phyloP scores from a whole-genome alignment of 2,888 invertebrate species.

The Eristalis intricaria region DNA sequence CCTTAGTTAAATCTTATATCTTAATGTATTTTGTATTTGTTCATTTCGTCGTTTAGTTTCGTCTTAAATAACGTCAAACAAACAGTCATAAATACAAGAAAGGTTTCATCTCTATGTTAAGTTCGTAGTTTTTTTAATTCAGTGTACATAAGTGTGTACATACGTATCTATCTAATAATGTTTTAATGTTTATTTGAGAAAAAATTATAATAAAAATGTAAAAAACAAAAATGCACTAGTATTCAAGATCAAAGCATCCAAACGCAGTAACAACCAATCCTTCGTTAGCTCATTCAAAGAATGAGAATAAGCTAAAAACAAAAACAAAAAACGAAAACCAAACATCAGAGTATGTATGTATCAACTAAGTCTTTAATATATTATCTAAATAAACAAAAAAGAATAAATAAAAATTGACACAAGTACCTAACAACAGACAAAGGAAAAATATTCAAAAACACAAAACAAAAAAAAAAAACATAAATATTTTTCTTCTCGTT shows the following conservation, averaged over 20 bases:
- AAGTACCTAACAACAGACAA: constrained; percentile 64
- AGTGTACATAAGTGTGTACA: constrained; percentile 53
- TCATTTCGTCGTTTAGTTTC: background rate
- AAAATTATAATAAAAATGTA: too few species aligned
- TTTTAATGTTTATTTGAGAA: constrained; percentile 30
- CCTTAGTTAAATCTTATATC: constrained; percentile 7
- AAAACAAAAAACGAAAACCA: background rate
- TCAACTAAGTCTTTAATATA: constrained; percentile 43
- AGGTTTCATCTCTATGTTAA: constrained; percentile 42
- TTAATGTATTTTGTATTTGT: background rate
- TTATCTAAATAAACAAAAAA: constrained; percentile 9
- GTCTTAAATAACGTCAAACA: background rate
- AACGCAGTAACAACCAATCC: background rate
- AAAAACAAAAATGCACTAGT: constrained; percentile 11
- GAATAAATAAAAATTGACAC: too few species aligned
- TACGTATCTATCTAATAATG: constrained; percentile 19
- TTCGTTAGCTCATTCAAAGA: constrained; percentile 24
- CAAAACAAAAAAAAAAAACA: constrained; percentile 16
- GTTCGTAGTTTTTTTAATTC: constrained; percentile 9
- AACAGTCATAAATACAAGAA: constrained; percentile 33
- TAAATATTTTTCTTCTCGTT: constrained; percentile 3
- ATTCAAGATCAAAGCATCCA: constrained; percentile 20
- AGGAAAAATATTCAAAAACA: background rate
- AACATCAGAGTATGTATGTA: constrained; percentile 16
- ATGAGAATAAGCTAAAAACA: background rate